Evolutionary conservation across 37 sponge, comb jelly and placozoan genomes (phyloP).

Genomic region (Hormiphora californensis): DNA sequence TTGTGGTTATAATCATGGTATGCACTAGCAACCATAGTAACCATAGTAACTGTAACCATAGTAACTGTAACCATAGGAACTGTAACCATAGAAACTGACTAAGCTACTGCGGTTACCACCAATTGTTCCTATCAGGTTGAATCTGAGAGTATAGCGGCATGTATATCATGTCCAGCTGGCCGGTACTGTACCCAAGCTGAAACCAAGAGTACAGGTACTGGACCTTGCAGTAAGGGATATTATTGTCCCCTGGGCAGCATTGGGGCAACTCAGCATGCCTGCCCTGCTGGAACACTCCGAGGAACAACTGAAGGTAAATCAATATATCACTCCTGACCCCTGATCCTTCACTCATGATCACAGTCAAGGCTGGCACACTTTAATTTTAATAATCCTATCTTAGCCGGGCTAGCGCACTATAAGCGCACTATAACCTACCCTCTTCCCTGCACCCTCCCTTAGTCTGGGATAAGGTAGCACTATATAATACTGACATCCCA

Average conservation of each 20-base stretch:
- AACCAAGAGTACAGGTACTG: slow-evolving; percentile 2
- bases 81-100: no score
- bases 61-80: no score
- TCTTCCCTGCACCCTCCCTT: no score
- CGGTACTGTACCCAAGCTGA: slow-evolving; percentile 18
- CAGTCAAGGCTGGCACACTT: no score
- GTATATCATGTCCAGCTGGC: background rate
- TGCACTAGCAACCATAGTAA: no score
- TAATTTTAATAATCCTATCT: background rate
- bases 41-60: no score
- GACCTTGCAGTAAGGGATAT: background rate
- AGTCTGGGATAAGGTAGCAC: no score
- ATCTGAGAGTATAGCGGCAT: background rate
- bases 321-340: background rate
- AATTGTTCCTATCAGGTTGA: background rate
- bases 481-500: no score
- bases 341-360: background rate
- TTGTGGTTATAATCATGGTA: no score
- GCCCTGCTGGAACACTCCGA: slow-evolving; percentile 25
- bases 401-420: no score
- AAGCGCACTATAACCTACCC: no score
- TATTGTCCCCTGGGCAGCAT: background rate
- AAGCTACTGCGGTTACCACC: no score
- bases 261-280: background rate
- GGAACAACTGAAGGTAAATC: background rate